Evolutionary conservation across 2,797 vertebrate species (phyloP), one percentile per base, ranked within the genome.

Genomic region (Sciurus vulgaris): DNA sequence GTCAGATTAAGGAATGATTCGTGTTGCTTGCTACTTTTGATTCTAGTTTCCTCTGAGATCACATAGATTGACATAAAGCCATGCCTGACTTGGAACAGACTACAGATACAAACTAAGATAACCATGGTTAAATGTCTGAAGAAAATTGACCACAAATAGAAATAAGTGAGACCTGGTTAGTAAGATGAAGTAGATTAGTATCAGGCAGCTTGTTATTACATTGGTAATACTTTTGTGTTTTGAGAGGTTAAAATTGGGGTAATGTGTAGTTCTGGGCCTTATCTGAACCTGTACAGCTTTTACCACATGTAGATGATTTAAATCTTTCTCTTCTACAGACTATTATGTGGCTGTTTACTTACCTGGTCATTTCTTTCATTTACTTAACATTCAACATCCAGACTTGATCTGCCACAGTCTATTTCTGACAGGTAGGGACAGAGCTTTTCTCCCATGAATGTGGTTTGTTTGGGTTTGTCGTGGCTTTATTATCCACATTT

Each of bases 331-430:
- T 97, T 97, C 96, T 96, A 92, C 97, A 99, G 99, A 99, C 89
- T 99, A 98, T 97, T 99, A 99, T 93, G 98, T 99, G 93, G 98
- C 99, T 97, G 99, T 99, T 97, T 99, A 99, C 97, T 98, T 99
- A 97, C 98, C 99, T 69, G 99, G 98, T 47, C 97, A 98, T 97
- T 99, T 99, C 96, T 99, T 99, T 92, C 99, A 99, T 95, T 98
- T 99, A 51, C 99, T 99, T 97, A 99, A 99, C 98, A 99, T 98
- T 98, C 99, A 99, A 56, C 99, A 99, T 98, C 99, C 99, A 96
- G 99, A 99, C 96, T 97, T 99, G 96, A 98, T 98, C 96, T 99
- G 99, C 98, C 98, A 99, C 96, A 99, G 99, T 96, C 99, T 99
- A 88, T 99, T 99, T 98, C 98, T 99, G 95, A 98, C 99, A 97